Base-by-base conservation (phyloP, 2,113 vertebrate genomes). In the Nibea coibor region DNA sequence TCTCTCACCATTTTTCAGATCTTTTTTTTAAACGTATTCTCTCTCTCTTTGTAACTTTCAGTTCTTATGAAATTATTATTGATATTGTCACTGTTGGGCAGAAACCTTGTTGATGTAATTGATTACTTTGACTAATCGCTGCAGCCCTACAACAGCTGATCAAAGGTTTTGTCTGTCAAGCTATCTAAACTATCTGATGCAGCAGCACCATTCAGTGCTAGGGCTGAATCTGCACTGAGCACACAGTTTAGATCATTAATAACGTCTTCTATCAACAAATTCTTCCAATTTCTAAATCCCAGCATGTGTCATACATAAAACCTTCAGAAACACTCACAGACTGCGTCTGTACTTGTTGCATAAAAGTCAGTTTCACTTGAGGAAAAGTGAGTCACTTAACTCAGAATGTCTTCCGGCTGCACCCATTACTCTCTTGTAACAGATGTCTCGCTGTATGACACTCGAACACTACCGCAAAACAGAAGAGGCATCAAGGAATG, bases 361-460 rank as follows among this genome's bases (percentile, higher is more conserved):
- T 19, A 12, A 54, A 63, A 26, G 57, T 28, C 48, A 16, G 56
- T 50, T 68, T 61, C 24, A 26, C 39, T 48, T 56, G 9, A 50
- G 47, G 11, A 59, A 50, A 31, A 59, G 8, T 56, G n/a, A 53
- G 39, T 43, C 45, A n/a, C 48, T 48, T 1, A 14, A 51, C 15
- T 77, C n/a, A 39, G 19, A 57, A 53, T 35, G 24, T 11, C 47
- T 35, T n/a, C 1, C 61, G 48, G 12, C 53, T 54, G 22, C 17
- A 47, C 26, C 10, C 68, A 54, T 61, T 54, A 47, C 48, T 78
- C 24, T 6, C 26, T 61, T 45, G 24, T 61, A 51, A 72, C 61
- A 31, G 80, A 82, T 77, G 51, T 51, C 43, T 62, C 28, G 3
- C 26, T 61, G 35, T 45, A 24, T 47, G 48, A 75, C 67, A 69